Conservation (phyloP, 64 coral and sea anemone species). For the Pocillopora verrucosa region DNA sequence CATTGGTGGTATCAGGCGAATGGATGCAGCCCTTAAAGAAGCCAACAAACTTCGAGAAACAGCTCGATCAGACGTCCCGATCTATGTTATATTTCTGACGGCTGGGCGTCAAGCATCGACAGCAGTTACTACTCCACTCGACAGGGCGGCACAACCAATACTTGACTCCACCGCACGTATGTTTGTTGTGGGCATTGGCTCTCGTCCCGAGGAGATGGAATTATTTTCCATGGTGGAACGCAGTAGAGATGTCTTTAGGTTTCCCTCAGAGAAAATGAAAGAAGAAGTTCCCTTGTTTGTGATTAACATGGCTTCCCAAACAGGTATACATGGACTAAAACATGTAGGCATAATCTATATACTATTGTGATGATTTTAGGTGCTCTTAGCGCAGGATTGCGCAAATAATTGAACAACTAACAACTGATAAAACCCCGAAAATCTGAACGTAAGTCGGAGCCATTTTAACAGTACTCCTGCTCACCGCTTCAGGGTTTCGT, state of each 20-base stretch:
- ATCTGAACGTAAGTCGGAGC: too few species aligned
- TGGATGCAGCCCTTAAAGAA: conserved; percentile 48
- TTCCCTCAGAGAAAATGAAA: conserved; percentile 1
- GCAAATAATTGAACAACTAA: too few species aligned
- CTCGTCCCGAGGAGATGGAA: conserved; percentile 9
- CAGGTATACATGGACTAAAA: neutral
- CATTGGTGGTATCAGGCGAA: conserved; percentile 14
- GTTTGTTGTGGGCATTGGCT: conserved; percentile 50
- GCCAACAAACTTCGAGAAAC: conserved; percentile 14
- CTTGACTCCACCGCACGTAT: conserved; percentile 37
- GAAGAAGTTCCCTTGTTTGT: conserved; percentile 9
- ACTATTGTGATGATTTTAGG: neutral
- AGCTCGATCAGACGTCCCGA: conserved; percentile 16
- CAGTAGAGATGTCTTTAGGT: conserved; percentile 27
- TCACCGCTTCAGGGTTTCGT: too few species aligned
- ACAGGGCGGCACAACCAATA: conserved; percentile 31
- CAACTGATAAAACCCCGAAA: too few species aligned
- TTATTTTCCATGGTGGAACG: conserved; percentile 8
- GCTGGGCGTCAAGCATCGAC: conserved; percentile 23
- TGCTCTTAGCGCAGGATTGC: neutral
- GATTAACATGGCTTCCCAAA: conserved; percentile 17
- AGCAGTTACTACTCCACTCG: conserved; percentile 17
- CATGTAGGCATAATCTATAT: neutral
- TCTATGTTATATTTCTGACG: conserved; percentile 39
- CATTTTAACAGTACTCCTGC: too few species aligned